Evolutionary conservation across 2,888 invertebrate species (phyloP), one percentile per base, ranked within the genome.

Genomic region (Elaeidobius kamerunicus): DNA sequence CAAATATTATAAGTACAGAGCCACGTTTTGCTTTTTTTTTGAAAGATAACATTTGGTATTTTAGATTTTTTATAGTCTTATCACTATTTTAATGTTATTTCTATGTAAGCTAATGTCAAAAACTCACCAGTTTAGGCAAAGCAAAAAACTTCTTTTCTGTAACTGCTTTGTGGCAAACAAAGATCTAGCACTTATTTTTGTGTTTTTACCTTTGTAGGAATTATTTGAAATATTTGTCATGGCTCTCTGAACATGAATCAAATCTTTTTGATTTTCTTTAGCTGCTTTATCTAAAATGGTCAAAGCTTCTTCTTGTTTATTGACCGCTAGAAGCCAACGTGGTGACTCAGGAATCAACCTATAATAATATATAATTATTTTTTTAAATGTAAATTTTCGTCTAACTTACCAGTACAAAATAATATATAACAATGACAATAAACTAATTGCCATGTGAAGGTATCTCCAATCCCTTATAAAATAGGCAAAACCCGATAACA

Each of bases 261-360:
- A 27, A 44, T 67, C 62, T 3, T 57, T 62, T 34, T 63, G 60
- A 48, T 75, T 75, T 45, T 58, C 60, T 45, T 58, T 59, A 3
- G 73, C 72, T 2, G 73, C 73, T 35, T 65, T 61, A 56, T 69
- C 60, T 3, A 76, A 60, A 11, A 72, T 71, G 73, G 73, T 69
- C 9, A 75, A 62, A 16, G 82, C 82, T 66, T 77, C 70, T 19
- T 77, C 70, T 28, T 68, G 73, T 61, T 72, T 72, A 2, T 79
- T 80, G 14, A 76, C 76, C 7, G 79, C 79, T 47, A 83, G 60
- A 19, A 83, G 68, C 83, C 84, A 84, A 54, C 82, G 70, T 1
- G 83, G 83, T 1, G 83, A 83, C 68, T 84, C 84, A 0, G 80
- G 77, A 61, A 83, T 66, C 36, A 75, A 70, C 71, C 78, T 71